A percentile compares a stretch with the other conserved stretches of the same genome.
Conservation (phyloP, 2,797 vertebrate species). For the Coregonus ussuriensis region DNA sequence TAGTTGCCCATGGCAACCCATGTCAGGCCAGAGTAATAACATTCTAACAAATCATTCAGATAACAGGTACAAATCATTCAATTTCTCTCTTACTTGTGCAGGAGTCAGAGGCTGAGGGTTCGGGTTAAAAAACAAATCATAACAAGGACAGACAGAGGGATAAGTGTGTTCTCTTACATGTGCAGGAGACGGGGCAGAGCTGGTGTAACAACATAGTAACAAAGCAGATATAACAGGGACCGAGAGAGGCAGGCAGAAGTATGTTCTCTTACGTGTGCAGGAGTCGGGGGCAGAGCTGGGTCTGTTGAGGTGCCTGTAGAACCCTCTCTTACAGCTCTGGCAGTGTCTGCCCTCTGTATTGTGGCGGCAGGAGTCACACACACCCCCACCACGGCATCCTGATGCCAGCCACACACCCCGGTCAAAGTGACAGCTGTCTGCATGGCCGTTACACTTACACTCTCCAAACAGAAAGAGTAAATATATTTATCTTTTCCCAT, state of each 20-base stretch:
- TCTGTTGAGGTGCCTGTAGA: slow-evolving; percentile 83
- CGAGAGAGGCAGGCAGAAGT: no score
- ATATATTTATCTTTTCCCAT: background rate
- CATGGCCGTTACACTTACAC: slow-evolving; percentile 90
- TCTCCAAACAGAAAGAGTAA: slow-evolving; percentile 66
- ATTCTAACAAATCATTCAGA: no score
- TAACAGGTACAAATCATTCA: no score
- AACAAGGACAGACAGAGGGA: no score
- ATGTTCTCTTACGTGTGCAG: slow-evolving; percentile 83
- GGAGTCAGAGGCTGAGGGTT: no score
- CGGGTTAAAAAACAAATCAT: slow-evolving; percentile 8
- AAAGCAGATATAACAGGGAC: no score
- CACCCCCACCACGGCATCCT: slow-evolving; percentile 81
- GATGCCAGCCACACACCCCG: slow-evolving; percentile 80
- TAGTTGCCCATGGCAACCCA: no score
- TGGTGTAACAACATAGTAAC: no score
- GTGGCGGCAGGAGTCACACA: slow-evolving; percentile 86
- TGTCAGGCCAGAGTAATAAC: no score
- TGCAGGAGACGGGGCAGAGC: slow-evolving; percentile 78
- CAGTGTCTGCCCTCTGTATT: slow-evolving; percentile 90
- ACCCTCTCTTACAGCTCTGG: slow-evolving; percentile 87
- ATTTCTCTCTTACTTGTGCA: no score
- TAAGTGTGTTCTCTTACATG: slow-evolving; percentile 69
- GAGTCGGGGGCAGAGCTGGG: slow-evolving; percentile 81
- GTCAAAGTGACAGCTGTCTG: slow-evolving; percentile 88